Conservation (phyloP, 2,888 invertebrate species). For the Nomada fabriciana region DNA sequence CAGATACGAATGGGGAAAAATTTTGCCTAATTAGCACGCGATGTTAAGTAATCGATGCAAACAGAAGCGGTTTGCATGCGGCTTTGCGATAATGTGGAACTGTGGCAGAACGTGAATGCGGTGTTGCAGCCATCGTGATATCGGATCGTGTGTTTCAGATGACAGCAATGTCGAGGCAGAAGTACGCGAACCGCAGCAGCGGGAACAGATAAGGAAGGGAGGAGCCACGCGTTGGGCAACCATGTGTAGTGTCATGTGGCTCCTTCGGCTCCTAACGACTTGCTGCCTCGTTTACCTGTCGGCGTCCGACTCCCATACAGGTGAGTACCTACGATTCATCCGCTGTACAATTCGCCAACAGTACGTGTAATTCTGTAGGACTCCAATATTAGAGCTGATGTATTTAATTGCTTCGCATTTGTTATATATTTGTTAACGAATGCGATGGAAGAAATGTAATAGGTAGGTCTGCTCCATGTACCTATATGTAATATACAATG, state of each 20-base stretch:
- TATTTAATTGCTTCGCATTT: too few species aligned
- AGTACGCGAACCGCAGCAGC: slow-evolving; percentile 66
- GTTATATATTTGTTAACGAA: too few species aligned
- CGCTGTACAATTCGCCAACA: background rate
- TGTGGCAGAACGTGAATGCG: slow-evolving; percentile 11
- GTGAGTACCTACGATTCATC: slow-evolving; percentile 67
- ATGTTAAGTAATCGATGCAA: slow-evolving; percentile 9
- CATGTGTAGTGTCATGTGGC: slow-evolving; percentile 81
- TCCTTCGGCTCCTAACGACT: slow-evolving; percentile 80
- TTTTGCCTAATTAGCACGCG: background rate
- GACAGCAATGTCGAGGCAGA: slow-evolving; percentile 72
- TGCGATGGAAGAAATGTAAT: too few species aligned
- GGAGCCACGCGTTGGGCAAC: slow-evolving; percentile 68
- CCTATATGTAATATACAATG: too few species aligned
- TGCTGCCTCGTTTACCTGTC: slow-evolving; percentile 81
- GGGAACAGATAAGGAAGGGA: slow-evolving; percentile 71
- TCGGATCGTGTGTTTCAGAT: slow-evolving; percentile 75
- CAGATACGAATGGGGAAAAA: background rate
- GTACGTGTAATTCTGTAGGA: background rate
- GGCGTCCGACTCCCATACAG: slow-evolving; percentile 79
- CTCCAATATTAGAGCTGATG: too few species aligned
- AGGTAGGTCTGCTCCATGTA: too few species aligned
- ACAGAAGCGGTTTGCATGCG: slow-evolving; percentile 10
- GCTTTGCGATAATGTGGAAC: slow-evolving; percentile 15
- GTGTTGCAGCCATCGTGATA: slow-evolving; percentile 38